Conservation (phyloP, 64 coral and sea anemone genomes). For the Exaiptasia diaphana region DNA sequence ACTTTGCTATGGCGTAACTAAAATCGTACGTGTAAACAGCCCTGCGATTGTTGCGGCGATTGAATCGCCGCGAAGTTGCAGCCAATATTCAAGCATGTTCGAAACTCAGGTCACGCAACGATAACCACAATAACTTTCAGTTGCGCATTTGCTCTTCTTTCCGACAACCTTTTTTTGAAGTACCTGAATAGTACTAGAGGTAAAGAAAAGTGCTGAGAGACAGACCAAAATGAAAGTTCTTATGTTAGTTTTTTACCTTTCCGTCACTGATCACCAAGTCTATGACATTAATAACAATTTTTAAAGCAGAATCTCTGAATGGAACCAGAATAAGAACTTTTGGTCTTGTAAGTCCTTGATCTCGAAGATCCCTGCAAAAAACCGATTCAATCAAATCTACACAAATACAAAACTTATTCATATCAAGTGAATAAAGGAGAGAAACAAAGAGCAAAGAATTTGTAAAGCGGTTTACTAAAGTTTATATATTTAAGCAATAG, state of each 20-base stretch:
- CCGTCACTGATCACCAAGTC: conserved; percentile 37
- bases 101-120: too few relatives aligned
- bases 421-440: background rate
- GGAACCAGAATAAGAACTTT: conserved; percentile 88
- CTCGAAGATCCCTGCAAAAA: conserved; percentile 68
- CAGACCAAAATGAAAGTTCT: background rate
- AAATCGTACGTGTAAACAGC: too few relatives aligned
- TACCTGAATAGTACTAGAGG: too few relatives aligned
- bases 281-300: conserved; percentile 62
- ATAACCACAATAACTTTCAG: too few relatives aligned
- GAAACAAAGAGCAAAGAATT: background rate
- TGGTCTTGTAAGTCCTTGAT: conserved; percentile 96
- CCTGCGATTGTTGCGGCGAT: too few relatives aligned
- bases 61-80: too few relatives aligned
- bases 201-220: too few relatives aligned
- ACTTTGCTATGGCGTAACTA: too few relatives aligned
- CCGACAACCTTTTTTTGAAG: too few relatives aligned
- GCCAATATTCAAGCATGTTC: too few relatives aligned
- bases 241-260: conserved; percentile 34
- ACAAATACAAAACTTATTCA: background rate
- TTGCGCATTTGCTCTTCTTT: too few relatives aligned
- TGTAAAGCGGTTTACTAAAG: background rate
- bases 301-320: conserved; percentile 89
- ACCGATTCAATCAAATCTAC: background rate
- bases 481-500: too few relatives aligned